Conservation (phyloP, 2,797 vertebrate species). For the Ptychobarbus kaznakovi region DNA sequence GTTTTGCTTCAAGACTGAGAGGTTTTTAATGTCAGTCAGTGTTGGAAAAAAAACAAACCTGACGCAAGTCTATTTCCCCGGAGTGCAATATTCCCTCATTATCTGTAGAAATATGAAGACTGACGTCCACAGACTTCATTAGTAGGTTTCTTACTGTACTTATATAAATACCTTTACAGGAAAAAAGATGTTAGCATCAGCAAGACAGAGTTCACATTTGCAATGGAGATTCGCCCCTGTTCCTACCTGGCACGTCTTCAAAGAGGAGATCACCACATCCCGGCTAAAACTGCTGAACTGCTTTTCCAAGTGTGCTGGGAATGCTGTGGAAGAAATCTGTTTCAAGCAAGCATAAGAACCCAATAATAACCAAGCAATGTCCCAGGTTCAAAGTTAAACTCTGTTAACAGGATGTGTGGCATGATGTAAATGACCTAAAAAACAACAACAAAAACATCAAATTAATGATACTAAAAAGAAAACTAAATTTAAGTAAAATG, state of each 20-base stretch:
- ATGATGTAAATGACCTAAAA: neutral
- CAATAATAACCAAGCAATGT: neutral
- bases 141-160: constrained; percentile 45
- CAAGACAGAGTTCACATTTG: constrained; percentile 56
- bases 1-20: neutral
- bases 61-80: neutral
- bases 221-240: constrained; percentile 48
- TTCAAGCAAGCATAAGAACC: neutral
- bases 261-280: constrained; percentile 17
- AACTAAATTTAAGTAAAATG: neutral
- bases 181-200: constrained; percentile 51
- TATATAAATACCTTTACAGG: constrained; percentile 39
- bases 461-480: neutral
- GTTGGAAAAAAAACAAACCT: neutral
- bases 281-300: constrained; percentile 8
- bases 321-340: constrained; percentile 19
- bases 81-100: constrained; percentile 18
- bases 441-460: neutral
- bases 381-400: neutral
- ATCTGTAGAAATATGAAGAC: constrained; percentile 29
- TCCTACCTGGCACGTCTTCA: constrained; percentile 26
- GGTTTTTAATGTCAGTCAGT: neutral
- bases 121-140: constrained; percentile 52
- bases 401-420: neutral
- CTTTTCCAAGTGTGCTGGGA: constrained; percentile 5